A percentile compares a stretch with the other conserved stretches of the same genome.
phyloP scores from a whole-genome alignment of 2,797 vertebrate species.

The Chelon auratus region DNA sequence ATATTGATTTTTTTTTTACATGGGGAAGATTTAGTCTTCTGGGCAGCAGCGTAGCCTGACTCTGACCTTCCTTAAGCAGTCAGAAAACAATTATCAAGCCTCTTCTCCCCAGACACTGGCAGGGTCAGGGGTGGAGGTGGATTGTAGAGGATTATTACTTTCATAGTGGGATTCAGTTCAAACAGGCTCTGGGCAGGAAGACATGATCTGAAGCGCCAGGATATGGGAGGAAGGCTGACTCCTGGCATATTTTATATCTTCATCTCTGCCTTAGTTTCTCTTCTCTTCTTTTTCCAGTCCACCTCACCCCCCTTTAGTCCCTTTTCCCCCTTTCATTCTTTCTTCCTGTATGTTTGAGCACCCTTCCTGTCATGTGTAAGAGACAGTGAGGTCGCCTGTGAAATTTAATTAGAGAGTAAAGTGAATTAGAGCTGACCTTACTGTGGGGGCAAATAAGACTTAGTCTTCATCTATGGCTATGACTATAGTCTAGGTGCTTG shows the following conservation, averaged over 20 bases:
- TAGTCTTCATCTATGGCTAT: constrained; percentile 1
- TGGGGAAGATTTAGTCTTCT: constrained; percentile 41
- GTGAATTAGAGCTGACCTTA: constrained; percentile 66
- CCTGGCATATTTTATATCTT: constrained; percentile 32
- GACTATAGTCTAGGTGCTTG: neutral
- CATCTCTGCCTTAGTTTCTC: constrained; percentile 31
- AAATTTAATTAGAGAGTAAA: constrained; percentile 64
- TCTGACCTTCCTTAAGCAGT: constrained; percentile 64
- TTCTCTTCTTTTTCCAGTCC: constrained; percentile 19
- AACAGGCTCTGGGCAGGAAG: constrained; percentile 49
- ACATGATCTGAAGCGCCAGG: constrained; percentile 8
- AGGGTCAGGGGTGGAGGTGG: constrained; percentile 64
- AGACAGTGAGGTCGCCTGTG: constrained; percentile 39
- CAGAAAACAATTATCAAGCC: constrained; percentile 72
- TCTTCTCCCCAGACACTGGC: constrained; percentile 59
- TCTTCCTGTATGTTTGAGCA: constrained; percentile 21
- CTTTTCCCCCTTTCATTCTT: neutral
- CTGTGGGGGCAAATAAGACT: constrained; percentile 29
- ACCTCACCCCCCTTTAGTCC: constrained; percentile 22
- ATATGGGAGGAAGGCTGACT: constrained; percentile 32
- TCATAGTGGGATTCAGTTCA: constrained; percentile 62
- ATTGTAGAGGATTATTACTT: constrained; percentile 71
- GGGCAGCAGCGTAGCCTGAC: constrained; percentile 24
- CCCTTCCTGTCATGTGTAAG: constrained; percentile 35
- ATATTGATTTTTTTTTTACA: constrained; percentile 60